Evolutionary conservation across 2,113 vertebrate species (phyloP).

Genomic region (Myrmecobius fasciatus): DNA sequence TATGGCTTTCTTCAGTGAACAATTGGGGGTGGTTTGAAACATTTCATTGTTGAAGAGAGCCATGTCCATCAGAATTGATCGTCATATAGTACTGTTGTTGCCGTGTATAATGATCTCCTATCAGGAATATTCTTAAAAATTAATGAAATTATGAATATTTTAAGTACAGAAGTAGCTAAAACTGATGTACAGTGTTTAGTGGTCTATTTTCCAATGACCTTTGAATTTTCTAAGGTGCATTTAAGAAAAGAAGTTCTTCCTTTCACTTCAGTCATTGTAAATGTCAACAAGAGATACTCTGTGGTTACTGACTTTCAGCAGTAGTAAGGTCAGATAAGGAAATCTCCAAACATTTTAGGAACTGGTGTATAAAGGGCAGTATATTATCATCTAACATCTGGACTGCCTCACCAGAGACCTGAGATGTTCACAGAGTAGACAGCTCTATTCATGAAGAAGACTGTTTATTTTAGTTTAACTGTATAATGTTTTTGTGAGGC

Average conservation of each 20-base stretch:
- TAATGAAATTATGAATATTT: constrained; percentile 39
- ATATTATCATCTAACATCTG: constrained; percentile 50
- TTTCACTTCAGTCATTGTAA: constrained; percentile 54
- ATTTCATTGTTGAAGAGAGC: no score
- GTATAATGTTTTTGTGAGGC: constrained; percentile 41
- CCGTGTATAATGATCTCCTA: no score
- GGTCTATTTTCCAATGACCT: constrained; percentile 61
- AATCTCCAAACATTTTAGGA: constrained; percentile 59
- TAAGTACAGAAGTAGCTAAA: constrained; percentile 35
- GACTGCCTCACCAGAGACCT: constrained; percentile 43
- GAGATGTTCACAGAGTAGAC: constrained; percentile 41
- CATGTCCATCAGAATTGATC: no score
- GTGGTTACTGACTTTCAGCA: constrained; percentile 69
- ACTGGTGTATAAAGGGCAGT: constrained; percentile 52
- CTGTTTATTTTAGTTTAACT: constrained; percentile 20
- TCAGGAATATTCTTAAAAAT: neutral
- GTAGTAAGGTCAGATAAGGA: constrained; percentile 64
- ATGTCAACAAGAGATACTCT: constrained; percentile 67
- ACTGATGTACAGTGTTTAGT: constrained; percentile 32
- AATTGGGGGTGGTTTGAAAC: no score
- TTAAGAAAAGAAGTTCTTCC: constrained; percentile 59
- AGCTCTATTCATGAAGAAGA: constrained; percentile 38
- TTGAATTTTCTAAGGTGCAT: constrained; percentile 67
- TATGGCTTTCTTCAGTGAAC: no score
- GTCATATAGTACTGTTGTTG: no score